Evolutionary conservation across 2,888 invertebrate genomes (phyloP).

Genomic region (Smittia aterrima): DNA sequence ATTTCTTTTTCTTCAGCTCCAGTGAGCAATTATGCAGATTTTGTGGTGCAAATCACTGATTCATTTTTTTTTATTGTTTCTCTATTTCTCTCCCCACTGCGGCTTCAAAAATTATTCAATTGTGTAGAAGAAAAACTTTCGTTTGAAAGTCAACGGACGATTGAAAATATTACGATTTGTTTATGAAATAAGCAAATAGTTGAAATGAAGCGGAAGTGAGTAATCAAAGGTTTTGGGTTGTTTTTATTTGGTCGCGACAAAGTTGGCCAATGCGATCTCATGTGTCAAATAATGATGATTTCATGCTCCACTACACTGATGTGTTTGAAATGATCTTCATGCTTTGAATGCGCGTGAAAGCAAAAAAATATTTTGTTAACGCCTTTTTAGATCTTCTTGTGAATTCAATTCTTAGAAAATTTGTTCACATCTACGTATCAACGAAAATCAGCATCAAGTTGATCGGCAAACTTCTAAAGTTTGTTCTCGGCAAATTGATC

Average conservation of each 20-base stretch:
- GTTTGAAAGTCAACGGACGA: not conserved
- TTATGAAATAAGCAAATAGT: not conserved
- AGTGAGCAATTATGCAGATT: conserved; percentile 31
- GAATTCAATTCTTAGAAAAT: no score
- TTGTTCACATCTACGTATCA: no score
- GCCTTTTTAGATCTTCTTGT: no score
- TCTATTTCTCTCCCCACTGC: not conserved
- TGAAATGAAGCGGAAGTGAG: conserved; percentile 10
- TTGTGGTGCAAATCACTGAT: conserved; percentile 17
- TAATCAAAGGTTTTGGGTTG: not conserved
- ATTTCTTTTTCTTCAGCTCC: conserved; percentile 17
- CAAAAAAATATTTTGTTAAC: no score
- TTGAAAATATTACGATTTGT: not conserved
- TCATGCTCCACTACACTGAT: no score
- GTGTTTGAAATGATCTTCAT: no score
- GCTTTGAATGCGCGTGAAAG: no score
- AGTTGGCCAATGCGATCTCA: not conserved
- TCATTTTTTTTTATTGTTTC: conserved; percentile 18
- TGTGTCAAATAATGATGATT: no score
- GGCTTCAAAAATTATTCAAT: conserved; percentile 5
- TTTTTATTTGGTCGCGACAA: not conserved
- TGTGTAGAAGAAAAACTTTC: not conserved
- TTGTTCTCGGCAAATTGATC: no score
- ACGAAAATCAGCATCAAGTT: no score
- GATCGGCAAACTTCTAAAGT: no score